phyloP scores from a whole-genome alignment of 2,888 invertebrate species.

The Eristalis arbustorum region DNA sequence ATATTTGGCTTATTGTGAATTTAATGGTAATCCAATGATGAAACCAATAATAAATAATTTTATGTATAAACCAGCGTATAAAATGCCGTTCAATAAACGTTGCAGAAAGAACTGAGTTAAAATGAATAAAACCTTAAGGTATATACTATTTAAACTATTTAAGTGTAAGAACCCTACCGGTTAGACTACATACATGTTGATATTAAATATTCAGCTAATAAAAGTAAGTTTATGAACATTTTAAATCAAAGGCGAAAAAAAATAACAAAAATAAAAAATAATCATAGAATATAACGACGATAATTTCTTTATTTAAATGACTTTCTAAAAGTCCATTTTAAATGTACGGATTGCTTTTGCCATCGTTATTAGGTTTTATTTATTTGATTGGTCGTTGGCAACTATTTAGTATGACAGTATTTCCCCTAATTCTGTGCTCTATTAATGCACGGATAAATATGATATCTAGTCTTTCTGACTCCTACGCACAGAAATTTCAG shows the following conservation, averaged over 20 bases:
- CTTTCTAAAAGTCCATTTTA: too few species aligned
- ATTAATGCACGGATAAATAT: too few species aligned
- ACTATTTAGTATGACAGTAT: too few species aligned
- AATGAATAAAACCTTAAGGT: background rate
- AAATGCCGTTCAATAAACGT: slow-evolving; percentile 20
- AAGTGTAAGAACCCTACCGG: background rate
- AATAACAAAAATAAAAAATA: background rate
- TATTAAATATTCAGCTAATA: background rate
- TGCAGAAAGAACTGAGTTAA: slow-evolving; percentile 67
- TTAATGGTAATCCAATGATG: slow-evolving; percentile 4
- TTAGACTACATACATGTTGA: background rate
- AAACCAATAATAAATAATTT: background rate
- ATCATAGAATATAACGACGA: slow-evolving; percentile 8
- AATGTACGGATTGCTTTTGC: too few species aligned
- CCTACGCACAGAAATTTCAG: too few species aligned
- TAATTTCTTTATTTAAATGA: background rate
- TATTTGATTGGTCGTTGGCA: too few species aligned
- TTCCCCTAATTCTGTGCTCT: too few species aligned
- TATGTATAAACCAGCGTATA: background rate
- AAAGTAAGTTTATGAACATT: background rate
- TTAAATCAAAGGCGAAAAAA: background rate
- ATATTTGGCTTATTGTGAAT: background rate
- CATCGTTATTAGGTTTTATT: too few species aligned
- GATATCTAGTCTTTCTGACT: too few species aligned
- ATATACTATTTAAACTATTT: slow-evolving; percentile 18